A percentile compares a stretch with the other conserved stretches of the same genome.
Evolutionary conservation across 2,113 vertebrate species (phyloP).

Genomic region (Pedetes capensis): DNA sequence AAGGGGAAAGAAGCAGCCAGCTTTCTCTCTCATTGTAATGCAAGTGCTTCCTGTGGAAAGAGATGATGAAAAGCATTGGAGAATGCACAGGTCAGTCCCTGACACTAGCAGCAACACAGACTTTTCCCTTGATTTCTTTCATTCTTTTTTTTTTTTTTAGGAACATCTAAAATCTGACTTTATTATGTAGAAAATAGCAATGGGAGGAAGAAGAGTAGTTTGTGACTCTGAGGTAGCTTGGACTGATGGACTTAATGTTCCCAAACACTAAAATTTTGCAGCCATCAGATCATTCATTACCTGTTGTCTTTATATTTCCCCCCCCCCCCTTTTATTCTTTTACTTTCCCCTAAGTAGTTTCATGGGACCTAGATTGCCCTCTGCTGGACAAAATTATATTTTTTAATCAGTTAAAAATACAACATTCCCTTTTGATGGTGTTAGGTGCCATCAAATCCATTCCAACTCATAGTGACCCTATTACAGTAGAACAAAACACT

Average conservation of each 20-base stretch:
- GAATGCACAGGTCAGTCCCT: no score
- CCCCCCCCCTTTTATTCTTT: neutral
- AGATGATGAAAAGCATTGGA: neutral
- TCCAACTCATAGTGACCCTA: no score
- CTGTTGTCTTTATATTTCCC: neutral
- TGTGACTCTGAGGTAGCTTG: neutral
- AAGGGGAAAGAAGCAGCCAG: neutral
- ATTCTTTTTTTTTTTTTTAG: neutral
- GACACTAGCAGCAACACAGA: neutral
- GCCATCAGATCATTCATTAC: neutral
- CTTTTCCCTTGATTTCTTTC: neutral
- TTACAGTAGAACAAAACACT: no score
- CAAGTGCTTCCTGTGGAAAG: neutral
- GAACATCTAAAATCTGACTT: neutral
- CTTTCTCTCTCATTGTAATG: neutral
- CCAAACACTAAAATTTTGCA: neutral
- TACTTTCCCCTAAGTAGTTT: neutral
- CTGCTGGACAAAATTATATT: slow-evolving; percentile 48
- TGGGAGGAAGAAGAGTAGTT: neutral
- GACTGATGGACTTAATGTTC: neutral
- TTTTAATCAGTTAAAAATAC: neutral
- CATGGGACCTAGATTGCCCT: slow-evolving; percentile 52
- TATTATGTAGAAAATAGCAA: neutral
- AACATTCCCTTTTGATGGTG: no score
- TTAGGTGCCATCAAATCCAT: no score